phyloP scores from a whole-genome alignment of 2,888 invertebrate species.

The Acanthosepion pharaonis region DNA sequence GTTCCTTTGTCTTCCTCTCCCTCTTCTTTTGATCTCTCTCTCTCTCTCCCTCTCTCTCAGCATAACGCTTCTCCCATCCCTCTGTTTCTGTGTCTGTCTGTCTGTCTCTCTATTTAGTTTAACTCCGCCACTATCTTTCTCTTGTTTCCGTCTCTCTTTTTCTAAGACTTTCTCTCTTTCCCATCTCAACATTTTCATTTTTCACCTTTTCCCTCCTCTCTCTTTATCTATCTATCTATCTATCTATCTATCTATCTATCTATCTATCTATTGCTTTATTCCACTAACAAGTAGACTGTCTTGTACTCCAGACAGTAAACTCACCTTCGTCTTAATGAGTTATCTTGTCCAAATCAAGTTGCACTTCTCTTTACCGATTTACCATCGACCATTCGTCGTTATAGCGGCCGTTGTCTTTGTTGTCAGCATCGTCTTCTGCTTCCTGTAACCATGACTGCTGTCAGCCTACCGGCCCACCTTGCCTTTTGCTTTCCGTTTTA shows the following conservation, averaged over 20 bases:
- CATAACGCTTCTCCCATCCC: background rate
- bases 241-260: background rate
- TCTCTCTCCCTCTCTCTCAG: no score
- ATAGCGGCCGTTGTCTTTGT: background rate
- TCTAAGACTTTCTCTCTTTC: background rate
- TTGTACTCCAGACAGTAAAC: background rate
- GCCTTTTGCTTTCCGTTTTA: background rate
- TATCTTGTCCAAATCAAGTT: background rate
- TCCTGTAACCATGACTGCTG: background rate
- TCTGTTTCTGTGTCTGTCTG: no score
- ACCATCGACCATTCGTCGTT: background rate
- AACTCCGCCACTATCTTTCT: background rate
- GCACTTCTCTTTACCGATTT: background rate
- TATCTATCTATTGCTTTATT: background rate
- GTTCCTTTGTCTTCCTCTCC: no score
- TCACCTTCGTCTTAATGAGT: background rate
- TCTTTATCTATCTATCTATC: background rate
- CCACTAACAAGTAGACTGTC: background rate
- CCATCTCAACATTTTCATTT: background rate
- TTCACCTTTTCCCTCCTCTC: background rate
- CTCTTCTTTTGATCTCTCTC: no score
- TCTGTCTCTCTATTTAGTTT: background rate
- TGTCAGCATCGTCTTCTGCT: background rate
- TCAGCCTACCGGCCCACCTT: background rate
- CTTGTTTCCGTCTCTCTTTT: background rate